Evolutionary conservation across 2,797 vertebrate genomes (phyloP), one percentile per base, ranked within the genome.

Genomic region (Taenioides sp.): DNA sequence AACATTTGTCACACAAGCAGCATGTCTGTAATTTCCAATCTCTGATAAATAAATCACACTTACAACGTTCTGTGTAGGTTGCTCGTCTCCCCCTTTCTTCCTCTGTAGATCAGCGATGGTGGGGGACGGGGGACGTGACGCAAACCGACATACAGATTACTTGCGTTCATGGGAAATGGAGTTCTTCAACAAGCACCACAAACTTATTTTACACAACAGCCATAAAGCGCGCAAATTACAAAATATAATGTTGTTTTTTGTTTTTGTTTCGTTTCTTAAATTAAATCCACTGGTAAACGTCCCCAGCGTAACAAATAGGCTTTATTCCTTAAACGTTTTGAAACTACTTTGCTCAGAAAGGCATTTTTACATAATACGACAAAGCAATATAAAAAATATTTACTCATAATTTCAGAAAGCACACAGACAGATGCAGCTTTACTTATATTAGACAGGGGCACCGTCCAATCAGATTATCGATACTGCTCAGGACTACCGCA

Each of bases 21-120:
- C 77, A 50, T 75, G 52, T 70, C 59, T 79, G 66, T 76, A 40
- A 85, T 75, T 74, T 75, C 79, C 85, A 72, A 84, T 80, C 66
- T 73, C 61, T 74, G 86, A 86, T 60, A 82, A 88, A 87, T 79
- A 86, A 84, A 84, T 84, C 77, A 83, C 78, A 90, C 89, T 90
- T 87, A 90, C 88, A 88, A 86, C 87, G 89, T 89, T 92, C 86
- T 81, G 80, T 85, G 84, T 71, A 80, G 89, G 79, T 59, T 83
- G 88, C 87, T 88, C 88, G 90, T 93, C 92, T 94, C 93, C 93
- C 92, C 93, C 92, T 94, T 93, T 94, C 93, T 94, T 92, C 92
- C 93, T 90, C 90, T 88, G 91, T 91, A 87, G 80, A 90, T 76
- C 86, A 74, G 80, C 75, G 89, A 90, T 87, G 92, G 89, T 89